Evolutionary conservation across 2,888 invertebrate genomes (phyloP).

Genomic region (Pemphredon lugubris): DNA sequence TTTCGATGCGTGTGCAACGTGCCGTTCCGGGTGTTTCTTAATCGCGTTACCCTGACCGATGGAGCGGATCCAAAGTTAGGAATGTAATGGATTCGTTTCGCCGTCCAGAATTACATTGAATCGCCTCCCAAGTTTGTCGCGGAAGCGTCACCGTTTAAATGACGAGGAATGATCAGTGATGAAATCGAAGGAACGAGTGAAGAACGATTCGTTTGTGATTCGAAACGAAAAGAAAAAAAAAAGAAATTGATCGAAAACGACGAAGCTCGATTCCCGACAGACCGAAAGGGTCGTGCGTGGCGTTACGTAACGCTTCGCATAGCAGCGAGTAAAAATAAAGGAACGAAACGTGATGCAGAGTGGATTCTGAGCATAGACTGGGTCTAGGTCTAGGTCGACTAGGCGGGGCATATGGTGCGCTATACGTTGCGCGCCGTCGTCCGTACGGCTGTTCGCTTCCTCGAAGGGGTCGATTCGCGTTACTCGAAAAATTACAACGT

Average conservation of each 20-base stretch:
- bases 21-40: too few species aligned
- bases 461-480: slow-evolving; percentile 15
- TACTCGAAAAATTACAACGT: not conserved
- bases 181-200: too few species aligned
- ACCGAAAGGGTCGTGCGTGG: slow-evolving; percentile 42
- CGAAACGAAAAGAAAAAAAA: not conserved
- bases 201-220: too few species aligned
- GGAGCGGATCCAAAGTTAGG: too few species aligned
- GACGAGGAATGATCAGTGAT: too few species aligned
- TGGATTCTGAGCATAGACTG: slow-evolving; percentile 70
- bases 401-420: slow-evolving; percentile 47
- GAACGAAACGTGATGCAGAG: slow-evolving; percentile 61
- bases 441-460: slow-evolving; percentile 39
- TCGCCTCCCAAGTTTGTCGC: too few species aligned
- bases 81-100: too few species aligned
- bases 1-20: too few species aligned
- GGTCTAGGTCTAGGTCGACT: slow-evolving; percentile 79
- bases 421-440: slow-evolving; percentile 41
- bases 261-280: not conserved
- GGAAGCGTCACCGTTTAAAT: too few species aligned
- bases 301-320: slow-evolving; percentile 61
- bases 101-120: too few species aligned
- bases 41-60: too few species aligned
- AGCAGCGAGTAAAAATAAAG: slow-evolving; percentile 69
- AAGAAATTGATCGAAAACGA: slow-evolving; percentile 15